Evolutionary conservation across 2,888 invertebrate genomes (phyloP), one percentile per base, ranked within the genome.

Genomic region (Saturnia pavonia): DNA sequence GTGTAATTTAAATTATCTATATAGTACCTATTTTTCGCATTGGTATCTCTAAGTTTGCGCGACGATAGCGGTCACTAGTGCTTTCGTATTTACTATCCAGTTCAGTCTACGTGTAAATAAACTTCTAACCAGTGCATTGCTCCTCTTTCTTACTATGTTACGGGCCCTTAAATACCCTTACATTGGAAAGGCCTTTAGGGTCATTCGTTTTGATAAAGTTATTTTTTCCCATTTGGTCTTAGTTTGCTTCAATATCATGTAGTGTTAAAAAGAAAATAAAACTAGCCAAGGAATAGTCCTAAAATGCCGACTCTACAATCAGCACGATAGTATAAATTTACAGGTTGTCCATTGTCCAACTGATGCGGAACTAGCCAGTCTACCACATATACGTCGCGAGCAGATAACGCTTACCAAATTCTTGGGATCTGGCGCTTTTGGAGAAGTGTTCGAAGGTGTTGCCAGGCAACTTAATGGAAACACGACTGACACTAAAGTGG

Each of bases 361-460:
- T 16, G 97, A 97, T 83, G 96, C 96, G 16, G 97, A 97, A 76
- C 94, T 97, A 74, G 96, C 97, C 3, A 94, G 96, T 68, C 88
- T 99, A 71, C 98, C 99, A 0, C 98, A 98, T 87, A 97, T 99
- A 72, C 95, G 96, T 54, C 95, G 97, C 73, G 97, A 97, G 75
- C 98, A 98, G 85, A 97, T 99, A 72, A 97, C 96, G 0, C 91
- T 98, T 43, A 96, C 96, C 19, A 97, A 97, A 83, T 98, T 98
- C 85, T 94, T 99, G 70, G 99, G 99, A 0, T 97, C 98, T 72
- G 99, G 99, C 0, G 99, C 99, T 0, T 99, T 99, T 84, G 99
- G 99, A 0, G 99, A 99, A 90, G 99, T 99, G 1, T 99, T 97
- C 86, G 98, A 99, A 92, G 99, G 99, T 0, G 95, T 97, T 73